phyloP scores from a whole-genome alignment of 2,113 vertebrate species.

The Actenoides hombroni region DNA sequence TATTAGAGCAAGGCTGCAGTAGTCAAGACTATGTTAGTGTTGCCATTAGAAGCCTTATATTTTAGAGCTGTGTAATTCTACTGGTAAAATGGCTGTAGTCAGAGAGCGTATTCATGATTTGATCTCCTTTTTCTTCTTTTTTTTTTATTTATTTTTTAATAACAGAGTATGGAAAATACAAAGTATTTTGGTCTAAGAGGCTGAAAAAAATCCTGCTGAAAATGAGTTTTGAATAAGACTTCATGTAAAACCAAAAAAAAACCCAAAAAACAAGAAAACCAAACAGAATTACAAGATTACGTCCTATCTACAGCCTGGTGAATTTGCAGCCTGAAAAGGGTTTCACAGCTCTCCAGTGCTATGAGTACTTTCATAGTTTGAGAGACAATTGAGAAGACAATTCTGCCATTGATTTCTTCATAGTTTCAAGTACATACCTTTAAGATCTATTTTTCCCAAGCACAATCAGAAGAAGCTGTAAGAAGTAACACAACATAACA shows the following conservation, averaged over 20 bases:
- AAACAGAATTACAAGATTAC: background rate
- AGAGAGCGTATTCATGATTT: background rate
- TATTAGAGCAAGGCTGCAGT: constrained; percentile 35
- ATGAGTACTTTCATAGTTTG: background rate
- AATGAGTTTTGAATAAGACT: background rate
- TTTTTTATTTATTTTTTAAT: background rate
- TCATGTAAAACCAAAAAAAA: background rate
- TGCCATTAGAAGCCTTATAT: constrained; percentile 50
- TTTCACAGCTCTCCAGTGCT: background rate
- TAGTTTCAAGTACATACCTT: background rate
- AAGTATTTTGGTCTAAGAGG: background rate
- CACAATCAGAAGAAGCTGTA: background rate
- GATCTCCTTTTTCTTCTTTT: background rate
- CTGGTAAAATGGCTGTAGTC: background rate
- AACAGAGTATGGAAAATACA: background rate
- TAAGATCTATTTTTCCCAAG: background rate
- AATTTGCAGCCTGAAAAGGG: background rate
- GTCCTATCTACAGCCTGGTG: background rate
- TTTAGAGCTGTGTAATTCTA: constrained; percentile 28
- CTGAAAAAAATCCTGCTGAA: background rate
- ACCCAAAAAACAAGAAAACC: background rate
- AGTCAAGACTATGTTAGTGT: constrained; percentile 55
- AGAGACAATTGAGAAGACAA: background rate
- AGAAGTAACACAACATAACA: background rate
- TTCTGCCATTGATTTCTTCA: background rate